phyloP scores from a whole-genome alignment of 23 tunicate species.

The Clavelina lepadiformis region DNA sequence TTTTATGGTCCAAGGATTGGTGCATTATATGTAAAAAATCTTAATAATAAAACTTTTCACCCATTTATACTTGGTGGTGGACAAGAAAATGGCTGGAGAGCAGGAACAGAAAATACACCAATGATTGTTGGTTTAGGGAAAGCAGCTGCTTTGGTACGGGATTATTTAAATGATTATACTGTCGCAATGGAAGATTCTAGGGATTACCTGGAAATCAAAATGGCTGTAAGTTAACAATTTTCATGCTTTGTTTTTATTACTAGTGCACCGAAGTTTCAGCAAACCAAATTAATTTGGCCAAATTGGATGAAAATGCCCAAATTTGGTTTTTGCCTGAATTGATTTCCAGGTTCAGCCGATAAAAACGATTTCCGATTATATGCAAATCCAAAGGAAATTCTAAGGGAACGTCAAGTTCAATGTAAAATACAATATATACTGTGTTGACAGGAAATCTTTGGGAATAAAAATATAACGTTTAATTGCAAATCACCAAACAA shows the following conservation, averaged over 20 bases:
- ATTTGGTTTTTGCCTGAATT: too few relatives aligned
- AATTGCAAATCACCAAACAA: slow-evolving; percentile 33
- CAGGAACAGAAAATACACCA: slow-evolving; percentile 97
- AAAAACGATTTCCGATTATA: too few relatives aligned
- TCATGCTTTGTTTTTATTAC: too few relatives aligned
- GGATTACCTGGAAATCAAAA: slow-evolving; percentile 58
- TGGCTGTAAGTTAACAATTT: slow-evolving; percentile 45
- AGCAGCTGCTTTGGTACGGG: slow-evolving; percentile 54
- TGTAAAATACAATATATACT: slow-evolving; percentile 8
- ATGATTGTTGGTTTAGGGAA: slow-evolving; percentile 93
- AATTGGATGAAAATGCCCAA: too few relatives aligned
- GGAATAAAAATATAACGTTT: slow-evolving; percentile 8
- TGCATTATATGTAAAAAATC: slow-evolving; percentile 61
- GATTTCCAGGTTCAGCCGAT: too few relatives aligned
- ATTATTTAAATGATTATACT: slow-evolving; percentile 36
- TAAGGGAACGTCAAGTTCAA: too few relatives aligned
- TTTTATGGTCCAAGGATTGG: slow-evolving; percentile 99
- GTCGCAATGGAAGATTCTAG: slow-evolving; percentile 60
- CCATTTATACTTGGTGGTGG: slow-evolving; percentile 89
- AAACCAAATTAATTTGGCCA: too few relatives aligned
- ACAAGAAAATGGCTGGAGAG: slow-evolving; percentile 83
- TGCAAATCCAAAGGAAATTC: too few relatives aligned
- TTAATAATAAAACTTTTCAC: neutral
- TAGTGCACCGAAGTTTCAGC: too few relatives aligned
- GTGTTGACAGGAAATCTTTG: neutral